A percentile compares a stretch with the other conserved stretches of the same genome.
phyloP scores from a whole-genome alignment of 2,113 vertebrate species.

The Danio rerio region DNA sequence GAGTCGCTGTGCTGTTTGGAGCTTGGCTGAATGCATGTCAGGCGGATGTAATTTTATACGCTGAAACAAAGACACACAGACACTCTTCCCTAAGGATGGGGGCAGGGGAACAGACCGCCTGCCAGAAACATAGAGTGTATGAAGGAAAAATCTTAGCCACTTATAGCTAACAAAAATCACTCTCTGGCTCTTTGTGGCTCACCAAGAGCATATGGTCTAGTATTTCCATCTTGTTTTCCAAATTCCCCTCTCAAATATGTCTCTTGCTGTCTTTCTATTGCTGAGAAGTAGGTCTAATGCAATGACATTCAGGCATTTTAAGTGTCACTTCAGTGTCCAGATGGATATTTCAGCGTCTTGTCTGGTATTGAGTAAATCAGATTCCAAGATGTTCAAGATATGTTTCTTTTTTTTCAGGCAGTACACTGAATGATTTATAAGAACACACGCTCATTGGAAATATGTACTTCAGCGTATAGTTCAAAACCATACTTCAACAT shows the following conservation, averaged over 20 bases:
- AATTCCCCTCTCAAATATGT: not conserved
- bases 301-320: not conserved
- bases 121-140: conserved; percentile 41
- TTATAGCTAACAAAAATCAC: conserved; percentile 16
- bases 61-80: conserved; percentile 48
- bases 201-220: conserved; percentile 5
- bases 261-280: too few species aligned
- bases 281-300: too few species aligned
- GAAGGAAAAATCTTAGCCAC: conserved; percentile 40
- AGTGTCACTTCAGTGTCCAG: not conserved
- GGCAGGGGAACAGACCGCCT: conserved; percentile 22
- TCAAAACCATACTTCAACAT: too few species aligned
- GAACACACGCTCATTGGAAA: not conserved
- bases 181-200: conserved; percentile 11
- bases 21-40: conserved; percentile 47
- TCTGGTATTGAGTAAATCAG: not conserved
- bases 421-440: not conserved
- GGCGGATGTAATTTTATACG: conserved; percentile 51
- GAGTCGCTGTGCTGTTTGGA: conserved; percentile 50
- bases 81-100: conserved; percentile 42
- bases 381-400: not conserved
- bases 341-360: not conserved
- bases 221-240: not conserved
- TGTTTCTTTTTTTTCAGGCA: not conserved
- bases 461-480: too few species aligned